phyloP scores from a whole-genome alignment of 2,888 invertebrate genomes.

The Blomia tropicalis region DNA sequence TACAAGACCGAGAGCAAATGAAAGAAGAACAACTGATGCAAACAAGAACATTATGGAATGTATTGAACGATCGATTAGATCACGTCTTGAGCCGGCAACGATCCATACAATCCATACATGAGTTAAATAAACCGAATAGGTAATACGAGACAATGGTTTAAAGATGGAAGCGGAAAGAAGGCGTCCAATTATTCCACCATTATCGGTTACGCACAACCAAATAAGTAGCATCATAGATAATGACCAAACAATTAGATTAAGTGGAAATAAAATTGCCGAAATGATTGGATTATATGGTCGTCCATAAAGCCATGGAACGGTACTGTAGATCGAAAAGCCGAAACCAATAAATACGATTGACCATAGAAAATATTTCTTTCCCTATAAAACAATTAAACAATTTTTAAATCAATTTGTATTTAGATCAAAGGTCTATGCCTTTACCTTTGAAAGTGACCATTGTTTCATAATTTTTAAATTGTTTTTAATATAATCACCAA shows the following conservation, averaged over 20 bases:
- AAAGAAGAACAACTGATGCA: neutral
- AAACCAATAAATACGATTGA: neutral
- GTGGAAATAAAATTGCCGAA: slow-evolving; percentile 4
- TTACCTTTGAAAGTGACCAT: neutral
- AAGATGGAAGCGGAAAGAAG: slow-evolving; percentile 20
- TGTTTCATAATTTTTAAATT: neutral
- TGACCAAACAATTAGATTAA: neutral
- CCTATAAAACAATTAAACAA: neutral
- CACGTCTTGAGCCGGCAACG: slow-evolving; percentile 5
- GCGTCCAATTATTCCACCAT: slow-evolving; percentile 19
- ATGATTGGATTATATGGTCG: neutral
- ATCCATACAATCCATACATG: slow-evolving; percentile 24
- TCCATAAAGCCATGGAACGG: neutral
- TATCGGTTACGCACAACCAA: slow-evolving; percentile 16
- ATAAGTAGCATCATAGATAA: neutral
- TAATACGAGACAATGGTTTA: slow-evolving; percentile 23
- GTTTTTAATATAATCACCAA: slow-evolving; percentile 9
- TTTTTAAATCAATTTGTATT: neutral
- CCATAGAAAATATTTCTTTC: slow-evolving; percentile 7
- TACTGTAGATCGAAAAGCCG: slow-evolving; percentile 1
- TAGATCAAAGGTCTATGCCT: neutral
- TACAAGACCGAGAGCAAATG: slow-evolving; percentile 18
- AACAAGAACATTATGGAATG: neutral
- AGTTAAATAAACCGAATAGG: slow-evolving; percentile 23
- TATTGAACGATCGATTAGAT: neutral